These are phyloP conservation scores for Cettia cetti DNA, from an alignment of 2,113 vertebrate species.

Conservation along the genomic window DNA sequence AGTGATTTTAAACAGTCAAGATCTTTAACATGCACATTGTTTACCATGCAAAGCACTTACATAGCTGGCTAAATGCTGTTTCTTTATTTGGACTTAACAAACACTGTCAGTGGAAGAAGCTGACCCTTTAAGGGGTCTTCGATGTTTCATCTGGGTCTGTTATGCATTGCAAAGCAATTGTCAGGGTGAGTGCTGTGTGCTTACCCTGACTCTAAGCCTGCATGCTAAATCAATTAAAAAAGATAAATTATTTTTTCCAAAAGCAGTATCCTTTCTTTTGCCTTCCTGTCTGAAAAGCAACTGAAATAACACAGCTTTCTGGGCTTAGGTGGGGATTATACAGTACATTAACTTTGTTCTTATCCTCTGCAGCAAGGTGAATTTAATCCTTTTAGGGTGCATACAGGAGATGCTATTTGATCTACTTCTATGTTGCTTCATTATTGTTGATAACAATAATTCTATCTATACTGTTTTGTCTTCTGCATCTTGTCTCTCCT, in stretches of 20 bases:
- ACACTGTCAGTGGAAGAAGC: not conserved
- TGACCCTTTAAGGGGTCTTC: not conserved
- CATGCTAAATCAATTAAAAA: not conserved
- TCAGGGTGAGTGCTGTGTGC: not conserved
- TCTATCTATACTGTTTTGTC: not conserved
- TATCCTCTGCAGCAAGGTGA: slow-evolving; percentile 5
- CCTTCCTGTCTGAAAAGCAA: not conserved
- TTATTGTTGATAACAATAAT: not conserved
- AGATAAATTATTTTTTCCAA: slow-evolving; percentile 4
- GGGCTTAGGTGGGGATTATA: not conserved
- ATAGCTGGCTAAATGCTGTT: not conserved
- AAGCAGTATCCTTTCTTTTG: not conserved
- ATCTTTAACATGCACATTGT: not conserved
- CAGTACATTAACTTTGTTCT: not conserved
- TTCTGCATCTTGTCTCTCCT: not conserved
- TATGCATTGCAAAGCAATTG: not conserved
- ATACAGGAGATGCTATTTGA: not conserved
- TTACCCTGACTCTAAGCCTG: not conserved
- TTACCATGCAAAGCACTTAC: not conserved
- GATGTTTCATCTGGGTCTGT: not conserved
- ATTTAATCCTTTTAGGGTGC: not conserved
- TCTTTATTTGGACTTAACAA: not conserved
- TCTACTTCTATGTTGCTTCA: not conserved
- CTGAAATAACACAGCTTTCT: slow-evolving; percentile 6
- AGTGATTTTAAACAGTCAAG: not conserved